phyloP scores from a whole-genome alignment of 2,888 invertebrate genomes.

The Amiota communis region DNA sequence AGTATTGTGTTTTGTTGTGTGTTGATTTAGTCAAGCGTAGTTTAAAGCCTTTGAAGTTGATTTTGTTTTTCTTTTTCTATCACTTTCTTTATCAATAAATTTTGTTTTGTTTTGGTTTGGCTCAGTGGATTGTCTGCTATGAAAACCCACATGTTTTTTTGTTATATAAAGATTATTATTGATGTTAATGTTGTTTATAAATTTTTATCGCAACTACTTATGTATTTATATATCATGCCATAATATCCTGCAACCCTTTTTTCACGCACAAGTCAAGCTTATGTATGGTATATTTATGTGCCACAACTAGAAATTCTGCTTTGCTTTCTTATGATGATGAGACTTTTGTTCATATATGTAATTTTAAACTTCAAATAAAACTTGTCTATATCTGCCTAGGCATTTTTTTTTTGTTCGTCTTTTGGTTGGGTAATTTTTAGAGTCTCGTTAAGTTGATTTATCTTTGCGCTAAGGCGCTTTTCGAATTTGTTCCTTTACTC shows the following conservation, averaged over 20 bases:
- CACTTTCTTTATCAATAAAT: not conserved
- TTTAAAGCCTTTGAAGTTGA: slow-evolving; percentile 4
- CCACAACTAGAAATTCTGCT: too few species aligned
- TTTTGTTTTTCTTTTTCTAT: not conserved
- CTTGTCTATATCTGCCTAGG: too few species aligned
- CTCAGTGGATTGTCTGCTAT: not conserved
- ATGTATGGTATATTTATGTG: too few species aligned
- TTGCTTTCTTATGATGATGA: too few species aligned
- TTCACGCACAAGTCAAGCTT: too few species aligned
- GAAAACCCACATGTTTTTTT: slow-evolving; percentile 1
- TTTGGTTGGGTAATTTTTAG: slow-evolving; percentile 25
- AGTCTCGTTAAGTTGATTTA: slow-evolving; percentile 54
- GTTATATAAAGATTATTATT: slow-evolving; percentile 28
- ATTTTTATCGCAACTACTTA: slow-evolving; percentile 47
- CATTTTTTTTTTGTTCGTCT: not conserved
- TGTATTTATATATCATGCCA: slow-evolving; percentile 7
- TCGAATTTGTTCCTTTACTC: slow-evolving; percentile 36
- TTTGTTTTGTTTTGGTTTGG: not conserved
- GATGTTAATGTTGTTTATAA: slow-evolving; percentile 41
- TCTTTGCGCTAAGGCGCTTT: slow-evolving; percentile 56
- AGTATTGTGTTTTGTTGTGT: slow-evolving; percentile 5
- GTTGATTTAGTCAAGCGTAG: slow-evolving; percentile 14
- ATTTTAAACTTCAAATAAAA: too few species aligned
- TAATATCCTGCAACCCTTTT: too few species aligned
- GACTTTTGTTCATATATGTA: too few species aligned